Conservation (phyloP, 2,888 invertebrate species). For the Byasa hedistus region DNA sequence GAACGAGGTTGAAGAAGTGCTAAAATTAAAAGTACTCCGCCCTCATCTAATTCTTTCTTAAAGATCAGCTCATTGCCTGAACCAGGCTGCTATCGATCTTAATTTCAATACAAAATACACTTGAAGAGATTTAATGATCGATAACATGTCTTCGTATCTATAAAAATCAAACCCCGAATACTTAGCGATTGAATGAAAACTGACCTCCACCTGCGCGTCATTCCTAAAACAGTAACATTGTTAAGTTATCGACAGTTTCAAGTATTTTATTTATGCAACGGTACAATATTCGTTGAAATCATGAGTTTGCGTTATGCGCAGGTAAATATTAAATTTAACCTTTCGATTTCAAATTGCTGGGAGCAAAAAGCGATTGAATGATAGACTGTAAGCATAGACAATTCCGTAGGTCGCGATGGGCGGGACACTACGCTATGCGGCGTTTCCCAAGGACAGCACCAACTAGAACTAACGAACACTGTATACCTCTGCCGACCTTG, state of each 20-base stretch:
- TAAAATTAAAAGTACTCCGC: too few relatives aligned
- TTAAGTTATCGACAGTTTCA: background rate
- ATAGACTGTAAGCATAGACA: conserved; percentile 17
- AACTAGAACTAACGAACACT: conserved; percentile 17
- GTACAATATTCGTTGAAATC: background rate
- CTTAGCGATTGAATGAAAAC: too few relatives aligned
- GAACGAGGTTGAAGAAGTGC: too few relatives aligned
- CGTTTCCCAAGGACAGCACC: conserved; percentile 33
- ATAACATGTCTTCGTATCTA: too few relatives aligned
- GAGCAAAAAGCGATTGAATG: background rate
- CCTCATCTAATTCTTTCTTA: too few relatives aligned
- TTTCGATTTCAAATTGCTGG: conserved; percentile 11
- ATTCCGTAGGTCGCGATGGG: conserved; percentile 19
- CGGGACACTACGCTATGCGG: conserved; percentile 34
- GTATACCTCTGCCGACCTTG: conserved; percentile 12
- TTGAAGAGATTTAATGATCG: too few relatives aligned
- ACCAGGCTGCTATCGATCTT: too few relatives aligned
- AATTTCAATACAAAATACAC: too few relatives aligned
- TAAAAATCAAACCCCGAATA: too few relatives aligned
- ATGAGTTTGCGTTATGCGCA: background rate
- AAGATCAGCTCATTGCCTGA: too few relatives aligned
- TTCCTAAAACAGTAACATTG: too few relatives aligned
- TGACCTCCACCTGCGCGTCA: too few relatives aligned
- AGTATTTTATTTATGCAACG: background rate
- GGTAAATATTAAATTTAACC: background rate